A percentile compares a stretch with the other conserved stretches of the same genome.
These are phyloP conservation scores for Azorinus chamasolen DNA, from an alignment of 2,888 invertebrate species.

Conservation along the genomic window DNA sequence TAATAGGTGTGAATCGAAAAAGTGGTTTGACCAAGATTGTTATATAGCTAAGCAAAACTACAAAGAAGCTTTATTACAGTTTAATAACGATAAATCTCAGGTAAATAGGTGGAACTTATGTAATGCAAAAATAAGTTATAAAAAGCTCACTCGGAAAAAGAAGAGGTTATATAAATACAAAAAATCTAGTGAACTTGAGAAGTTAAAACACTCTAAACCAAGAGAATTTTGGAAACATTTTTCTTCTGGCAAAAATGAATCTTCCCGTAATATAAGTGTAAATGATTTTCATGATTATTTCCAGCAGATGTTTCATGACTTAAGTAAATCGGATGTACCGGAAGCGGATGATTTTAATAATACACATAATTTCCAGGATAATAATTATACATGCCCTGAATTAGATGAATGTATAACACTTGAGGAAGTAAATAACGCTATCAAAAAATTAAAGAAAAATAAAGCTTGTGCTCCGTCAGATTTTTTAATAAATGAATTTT, in stretches of 20 bases:
- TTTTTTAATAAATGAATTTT: slow-evolving; percentile 35
- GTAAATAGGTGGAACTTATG: no score
- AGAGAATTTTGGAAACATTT: slow-evolving; percentile 25
- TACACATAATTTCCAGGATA: background rate
- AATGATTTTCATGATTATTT: slow-evolving; percentile 18
- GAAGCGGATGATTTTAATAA: slow-evolving; percentile 13
- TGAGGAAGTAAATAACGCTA: background rate
- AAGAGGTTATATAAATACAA: background rate
- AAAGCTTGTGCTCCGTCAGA: slow-evolving; percentile 23
- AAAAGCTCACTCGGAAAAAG: background rate
- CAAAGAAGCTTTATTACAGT: no score
- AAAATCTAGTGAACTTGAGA: slow-evolving; percentile 12
- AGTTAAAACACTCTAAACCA: slow-evolving; percentile 9
- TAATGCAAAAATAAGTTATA: no score
- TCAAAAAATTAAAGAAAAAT: background rate
- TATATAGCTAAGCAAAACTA: no score
- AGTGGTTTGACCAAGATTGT: no score
- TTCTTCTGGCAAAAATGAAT: background rate
- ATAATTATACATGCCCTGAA: slow-evolving; percentile 3
- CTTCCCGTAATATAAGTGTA: background rate
- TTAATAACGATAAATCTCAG: no score
- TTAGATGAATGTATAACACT: background rate
- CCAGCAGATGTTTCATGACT: slow-evolving; percentile 1
- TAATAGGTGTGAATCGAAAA: no score
- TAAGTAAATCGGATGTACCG: background rate